Base-by-base conservation (phyloP, 2,888 invertebrate genomes). In the Lasioglossum malachurum region DNA sequence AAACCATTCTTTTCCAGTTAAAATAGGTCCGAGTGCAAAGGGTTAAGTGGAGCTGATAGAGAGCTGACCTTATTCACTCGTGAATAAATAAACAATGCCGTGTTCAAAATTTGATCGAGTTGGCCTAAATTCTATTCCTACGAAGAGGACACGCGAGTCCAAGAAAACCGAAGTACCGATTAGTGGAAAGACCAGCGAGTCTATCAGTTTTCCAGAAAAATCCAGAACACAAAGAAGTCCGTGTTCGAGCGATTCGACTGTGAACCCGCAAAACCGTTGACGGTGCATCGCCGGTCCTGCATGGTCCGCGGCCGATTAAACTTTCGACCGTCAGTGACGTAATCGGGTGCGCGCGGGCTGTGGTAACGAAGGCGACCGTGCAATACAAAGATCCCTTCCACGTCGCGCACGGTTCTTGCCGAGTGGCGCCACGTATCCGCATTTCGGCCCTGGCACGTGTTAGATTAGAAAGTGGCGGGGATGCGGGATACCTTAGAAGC, bases 381-480 rank as follows among this genome's bases (percentile, higher is more conserved):
- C 80, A 79, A 80, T 78, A 80, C 79, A 77, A 78, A 46, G 83
- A 53, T 74, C 60, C 78, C 80, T 79, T 78, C 85, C 78, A 84
- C 78, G 74, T 80, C 31, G 46, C 74, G 64, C 35, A 60, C 19
- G 38, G 72, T 84, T 78, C 80, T 76, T 83, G 83, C 71, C 88
- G 79, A 82, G 83, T 88, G 88, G 88, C 89, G 90, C 87, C 83
- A 86, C 75, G 81, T 81, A 83, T 80, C 84, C 82, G 75, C 78
- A 78, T 83, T 88, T 84, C 93, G 93, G 83, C 91, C 91, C 92
- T 93, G 93, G 88, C 91, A 92, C 91, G 92, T 91, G 90, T 93
- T 92, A 89, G 90, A 91, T 89, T 90, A 88, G 90, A 91, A 87
- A 80, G 85, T 83, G 81, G 89, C 85, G 88, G 91, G 86, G 85